These are phyloP conservation scores for Perodicticus potto DNA, from an alignment of 2,797 vertebrate species.

Conservation along the genomic window DNA sequence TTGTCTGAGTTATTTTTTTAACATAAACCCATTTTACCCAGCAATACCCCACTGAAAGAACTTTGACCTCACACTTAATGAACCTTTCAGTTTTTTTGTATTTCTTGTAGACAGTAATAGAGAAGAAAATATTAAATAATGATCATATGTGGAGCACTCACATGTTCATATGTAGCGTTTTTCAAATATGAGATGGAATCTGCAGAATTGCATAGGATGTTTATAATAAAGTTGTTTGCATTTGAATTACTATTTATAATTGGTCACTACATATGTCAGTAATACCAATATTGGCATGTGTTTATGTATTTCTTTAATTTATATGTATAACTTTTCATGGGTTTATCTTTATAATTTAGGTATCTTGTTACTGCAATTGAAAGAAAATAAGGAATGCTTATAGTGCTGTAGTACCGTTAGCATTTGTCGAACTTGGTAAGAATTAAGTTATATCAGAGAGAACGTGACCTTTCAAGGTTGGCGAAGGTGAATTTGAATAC, in stretches of 20 bases:
- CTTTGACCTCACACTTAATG: not conserved
- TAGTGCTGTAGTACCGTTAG: not conserved
- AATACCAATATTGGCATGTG: too few relatives aligned
- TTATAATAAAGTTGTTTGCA: not conserved
- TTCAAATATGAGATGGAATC: not conserved
- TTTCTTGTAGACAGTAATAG: not conserved
- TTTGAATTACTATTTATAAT: not conserved
- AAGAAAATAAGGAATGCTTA: constrained; percentile 10
- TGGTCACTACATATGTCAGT: not conserved
- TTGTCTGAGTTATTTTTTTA: not conserved
- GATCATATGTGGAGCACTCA: not conserved
- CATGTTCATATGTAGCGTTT: not conserved
- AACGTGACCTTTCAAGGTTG: not conserved
- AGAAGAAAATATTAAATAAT: constrained; percentile 3
- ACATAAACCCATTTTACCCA: not conserved
- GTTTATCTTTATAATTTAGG: not conserved
- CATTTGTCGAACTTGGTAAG: not conserved
- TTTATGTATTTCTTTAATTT: not conserved
- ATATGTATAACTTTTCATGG: not conserved
- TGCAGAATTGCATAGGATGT: not conserved
- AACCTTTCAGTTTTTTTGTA: not conserved
- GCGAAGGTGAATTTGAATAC: not conserved
- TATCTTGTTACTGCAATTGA: not conserved
- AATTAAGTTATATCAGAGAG: not conserved
- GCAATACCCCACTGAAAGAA: not conserved